Evolutionary conservation across 2,888 invertebrate genomes (phyloP).

Genomic region (Sisyra nigra): DNA sequence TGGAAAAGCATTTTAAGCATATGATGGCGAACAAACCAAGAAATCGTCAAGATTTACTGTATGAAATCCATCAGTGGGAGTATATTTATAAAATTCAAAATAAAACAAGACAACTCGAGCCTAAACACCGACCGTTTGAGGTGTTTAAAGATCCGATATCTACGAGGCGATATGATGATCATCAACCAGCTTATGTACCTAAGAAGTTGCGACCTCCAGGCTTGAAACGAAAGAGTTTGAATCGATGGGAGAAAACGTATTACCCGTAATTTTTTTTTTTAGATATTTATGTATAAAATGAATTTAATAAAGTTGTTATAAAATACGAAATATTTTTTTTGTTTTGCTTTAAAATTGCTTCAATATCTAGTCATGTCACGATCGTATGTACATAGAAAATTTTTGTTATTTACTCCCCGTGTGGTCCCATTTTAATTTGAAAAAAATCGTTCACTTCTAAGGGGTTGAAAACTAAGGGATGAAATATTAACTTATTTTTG

Average conservation of each 20-base stretch:
- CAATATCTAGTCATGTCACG: too few species aligned
- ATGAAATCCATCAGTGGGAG: slow-evolving; percentile 71
- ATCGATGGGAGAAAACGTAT: slow-evolving; percentile 7
- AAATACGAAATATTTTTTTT: too few species aligned
- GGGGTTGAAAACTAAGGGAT: too few species aligned
- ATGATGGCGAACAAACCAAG: slow-evolving; percentile 42
- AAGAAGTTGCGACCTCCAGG: slow-evolving; percentile 38
- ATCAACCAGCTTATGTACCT: slow-evolving; percentile 52
- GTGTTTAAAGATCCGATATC: slow-evolving; percentile 29
- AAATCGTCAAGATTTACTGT: slow-evolving; percentile 38
- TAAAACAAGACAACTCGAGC: slow-evolving; percentile 50
- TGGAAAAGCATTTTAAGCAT: slow-evolving; percentile 51
- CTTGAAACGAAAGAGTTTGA: slow-evolving; percentile 4
- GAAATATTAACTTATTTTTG: too few species aligned
- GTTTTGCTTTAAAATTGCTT: too few species aligned
- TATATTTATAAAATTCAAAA: slow-evolving; percentile 60
- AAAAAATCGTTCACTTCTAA: too few species aligned
- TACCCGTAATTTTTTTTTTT: slow-evolving; percentile 2
- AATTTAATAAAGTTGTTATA: too few species aligned
- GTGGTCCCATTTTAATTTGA: too few species aligned
- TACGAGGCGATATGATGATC: slow-evolving; percentile 48
- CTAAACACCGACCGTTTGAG: slow-evolving; percentile 55
- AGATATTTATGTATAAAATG: too few species aligned
- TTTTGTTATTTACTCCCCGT: too few species aligned
- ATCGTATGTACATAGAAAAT: too few species aligned